Percentiles rank a stretch among this genome's conserved stretches.
Evolutionary conservation across 1,140 invertebrate species (phyloP).

Genomic region (Chelonus insularis): DNA sequence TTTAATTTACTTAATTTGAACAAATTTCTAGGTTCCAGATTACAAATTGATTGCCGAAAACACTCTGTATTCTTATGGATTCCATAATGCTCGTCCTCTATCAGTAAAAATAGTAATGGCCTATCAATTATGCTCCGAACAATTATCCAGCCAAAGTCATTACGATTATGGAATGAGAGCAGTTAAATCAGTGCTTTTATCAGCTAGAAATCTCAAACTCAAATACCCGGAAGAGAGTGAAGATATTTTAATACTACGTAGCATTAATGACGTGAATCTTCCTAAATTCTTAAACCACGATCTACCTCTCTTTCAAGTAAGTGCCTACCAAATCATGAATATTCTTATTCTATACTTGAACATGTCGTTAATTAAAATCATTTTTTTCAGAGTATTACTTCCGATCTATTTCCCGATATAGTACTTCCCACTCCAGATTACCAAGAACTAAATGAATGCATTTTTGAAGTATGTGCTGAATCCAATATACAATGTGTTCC

Average conservation of each 20-base stretch:
- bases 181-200: conserved; percentile 86
- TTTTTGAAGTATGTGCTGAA: conserved; percentile 68
- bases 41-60: conserved; percentile 95
- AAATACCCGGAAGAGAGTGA: conserved; percentile 84
- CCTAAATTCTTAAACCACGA: conserved; percentile 90
- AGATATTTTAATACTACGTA: conserved; percentile 80
- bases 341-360: too few species aligned
- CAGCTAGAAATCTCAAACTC: conserved; percentile 87
- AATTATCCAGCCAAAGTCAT: conserved; percentile 91
- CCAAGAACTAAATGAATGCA: conserved; percentile 60
- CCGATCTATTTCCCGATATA: conserved; percentile 87
- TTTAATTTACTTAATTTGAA: background rate
- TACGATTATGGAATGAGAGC: conserved; percentile 95
- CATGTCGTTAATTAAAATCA: conserved; percentile 14
- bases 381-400: conserved; percentile 78
- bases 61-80: conserved; percentile 91
- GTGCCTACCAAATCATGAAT: too few species aligned
- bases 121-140: conserved; percentile 91
- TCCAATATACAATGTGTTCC: conserved; percentile 82
- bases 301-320: conserved; percentile 78
- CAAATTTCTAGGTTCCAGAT: conserved; percentile 73
- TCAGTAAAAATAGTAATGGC: conserved; percentile 94
- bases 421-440: conserved; percentile 75
- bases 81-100: conserved; percentile 82
- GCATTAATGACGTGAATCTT: conserved; percentile 92